Conservation (phyloP, 2,888 invertebrate genomes). For the Mythimna lalbum region DNA sequence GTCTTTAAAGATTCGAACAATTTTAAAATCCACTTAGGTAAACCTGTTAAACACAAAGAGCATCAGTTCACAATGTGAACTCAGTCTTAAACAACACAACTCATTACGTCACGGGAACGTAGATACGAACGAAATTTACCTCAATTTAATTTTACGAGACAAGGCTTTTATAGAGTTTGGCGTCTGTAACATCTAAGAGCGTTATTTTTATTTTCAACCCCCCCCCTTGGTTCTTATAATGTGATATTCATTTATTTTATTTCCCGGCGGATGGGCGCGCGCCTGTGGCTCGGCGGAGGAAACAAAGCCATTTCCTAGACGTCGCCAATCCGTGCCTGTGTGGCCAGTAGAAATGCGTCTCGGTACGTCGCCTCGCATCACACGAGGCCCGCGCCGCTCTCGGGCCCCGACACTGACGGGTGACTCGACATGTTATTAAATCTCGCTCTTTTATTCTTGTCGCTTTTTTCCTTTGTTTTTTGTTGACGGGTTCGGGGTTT, state of each 20-base stretch:
- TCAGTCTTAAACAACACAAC: constrained; percentile 71
- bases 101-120: constrained; percentile 67
- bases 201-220: constrained; percentile 77
- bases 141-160: constrained; percentile 79
- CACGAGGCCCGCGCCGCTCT: constrained; percentile 23
- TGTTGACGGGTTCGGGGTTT: constrained; percentile 34
- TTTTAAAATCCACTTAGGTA: constrained; percentile 32
- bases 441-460: constrained; percentile 53
- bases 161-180: constrained; percentile 73
- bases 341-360: constrained; percentile 58
- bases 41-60: constrained; percentile 39
- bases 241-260: constrained; percentile 86
- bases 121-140: constrained; percentile 70
- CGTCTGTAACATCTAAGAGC: constrained; percentile 70
- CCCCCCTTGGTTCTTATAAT: constrained; percentile 70
- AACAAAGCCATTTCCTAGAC: constrained; percentile 87
- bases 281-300: constrained; percentile 78
- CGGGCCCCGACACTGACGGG: constrained; percentile 49
- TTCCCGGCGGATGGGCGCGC: constrained; percentile 81
- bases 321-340: constrained; percentile 69
- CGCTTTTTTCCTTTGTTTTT: constrained; percentile 48
- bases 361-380: constrained; percentile 31
- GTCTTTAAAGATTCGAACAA: constrained; percentile 20
- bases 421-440: constrained; percentile 66
- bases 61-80: constrained; percentile 37